Base-by-base conservation (phyloP, 2,888 invertebrate species). In the Lampropteryx suffumata region DNA sequence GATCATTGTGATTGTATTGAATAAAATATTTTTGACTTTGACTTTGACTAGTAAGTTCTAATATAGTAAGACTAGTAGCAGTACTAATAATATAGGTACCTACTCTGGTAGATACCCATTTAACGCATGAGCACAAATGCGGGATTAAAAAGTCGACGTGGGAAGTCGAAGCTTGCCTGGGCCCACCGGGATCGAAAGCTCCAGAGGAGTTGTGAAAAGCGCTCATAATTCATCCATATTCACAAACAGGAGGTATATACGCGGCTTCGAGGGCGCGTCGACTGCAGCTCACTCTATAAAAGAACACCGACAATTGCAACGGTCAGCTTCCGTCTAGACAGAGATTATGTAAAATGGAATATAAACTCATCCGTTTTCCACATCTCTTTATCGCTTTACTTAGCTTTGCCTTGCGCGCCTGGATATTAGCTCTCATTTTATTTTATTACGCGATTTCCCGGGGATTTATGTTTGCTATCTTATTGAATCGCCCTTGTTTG, bases 301-400 rank as follows among this genome's bases (percentile, higher is more conserved):
- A 80, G 70, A 71, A 71, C 68, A 59, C 63, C 67, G 60, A 73
- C 68, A 62, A 61, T 55, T 57, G 61, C 55, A 58, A 50, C 71
- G 77, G 71, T 69, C 78, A 78, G 78, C 79, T 82, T 79, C 80
- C 81, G 87, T 88, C 88, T 88, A 89, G 88, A 88, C 88, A 67
- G 81, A 85, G 85, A 86, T 88, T 86, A 87, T 80, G 82, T 73
- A 77, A 84, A 85, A 82, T 78, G 74, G 74, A 76, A 79, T 79
- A 76, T 77, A 77, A 79, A 73, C 73, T 75, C 76, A 75, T 79
- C 78, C 77, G 68, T 77, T 82, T 79, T 81, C 75, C 73, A 67
- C 67, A 64, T 71, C 69, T 69, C 71, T 80, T 81, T 83, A 82
- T 78, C 73, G 76, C 72, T 65, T 72, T n/a, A n/a, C n/a, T n/a